Percentiles rank a stretch among this genome's conserved stretches.
Conservation (phyloP, 2,797 vertebrate genomes). For the Clarias platycephalus region DNA sequence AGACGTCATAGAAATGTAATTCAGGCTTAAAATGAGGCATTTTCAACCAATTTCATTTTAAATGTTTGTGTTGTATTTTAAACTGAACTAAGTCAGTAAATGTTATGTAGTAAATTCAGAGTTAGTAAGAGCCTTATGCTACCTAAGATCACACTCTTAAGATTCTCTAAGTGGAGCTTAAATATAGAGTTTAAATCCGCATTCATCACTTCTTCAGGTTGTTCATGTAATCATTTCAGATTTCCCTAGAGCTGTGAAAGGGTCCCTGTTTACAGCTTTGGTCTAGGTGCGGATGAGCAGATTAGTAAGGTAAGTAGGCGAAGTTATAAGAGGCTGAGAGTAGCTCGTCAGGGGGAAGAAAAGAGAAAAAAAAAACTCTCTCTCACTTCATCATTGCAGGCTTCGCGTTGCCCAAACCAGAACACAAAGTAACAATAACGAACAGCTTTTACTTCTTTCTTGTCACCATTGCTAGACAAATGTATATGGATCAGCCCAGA, state of each 20-base stretch:
- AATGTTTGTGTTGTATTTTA: background rate
- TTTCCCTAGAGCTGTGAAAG: background rate
- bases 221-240: background rate
- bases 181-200: background rate
- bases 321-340: conserved; percentile 64
- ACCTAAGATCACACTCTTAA: no score
- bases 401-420: conserved; percentile 71
- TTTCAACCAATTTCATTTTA: background rate
- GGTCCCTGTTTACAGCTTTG: background rate
- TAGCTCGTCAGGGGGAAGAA: conserved; percentile 68
- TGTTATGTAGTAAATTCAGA: background rate
- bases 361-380: conserved; percentile 68
- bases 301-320: conserved; percentile 67
- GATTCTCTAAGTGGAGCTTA: no score
- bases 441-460: conserved; percentile 80
- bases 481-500: conserved; percentile 95
- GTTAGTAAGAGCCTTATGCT: background rate
- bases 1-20: background rate
- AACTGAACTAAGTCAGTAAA: background rate
- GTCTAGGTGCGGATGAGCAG: background rate
- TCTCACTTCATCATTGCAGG: conserved; percentile 79
- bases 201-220: background rate
- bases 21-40: background rate
- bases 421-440: conserved; percentile 73
- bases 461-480: conserved; percentile 90